Base-by-base conservation (phyloP, 2,113 vertebrate species). In the human region DNA sequence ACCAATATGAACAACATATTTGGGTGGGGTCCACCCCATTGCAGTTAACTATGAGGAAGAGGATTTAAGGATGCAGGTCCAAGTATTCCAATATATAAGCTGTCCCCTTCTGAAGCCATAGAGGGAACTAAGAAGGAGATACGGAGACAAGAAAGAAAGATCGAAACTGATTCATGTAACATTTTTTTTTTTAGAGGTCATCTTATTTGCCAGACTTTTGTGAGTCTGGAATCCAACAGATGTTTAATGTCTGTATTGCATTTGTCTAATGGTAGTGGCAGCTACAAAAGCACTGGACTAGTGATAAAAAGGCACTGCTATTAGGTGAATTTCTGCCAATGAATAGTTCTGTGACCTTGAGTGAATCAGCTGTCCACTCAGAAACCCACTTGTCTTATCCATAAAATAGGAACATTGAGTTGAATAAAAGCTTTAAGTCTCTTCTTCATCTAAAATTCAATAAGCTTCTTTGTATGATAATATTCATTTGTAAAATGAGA, bases 401-500 rank as follows among this genome's bases (percentile, higher is more conserved):
- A 43, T 70, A 93, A 81, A 94, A 84, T 80, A 89, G 93, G 78
- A 94, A 94, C 3, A 6, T 40, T 73, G 55, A 94, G 16, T 43
- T 79, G 22, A 35, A 82, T 91, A 83, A 90, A 94, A 75, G 27
- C 66, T 4, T 0, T 14, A 59, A 68, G 25, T 87, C 27, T 89
- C 43, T 66, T 95, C 45, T 95, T 66, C 55, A 83, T 86, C 78
- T 92, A 76, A 96, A 89, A 87, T 95, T 79, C 32, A 75, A 43
- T 89, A 32, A 27, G 59, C 45, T 93, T 18, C 48, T 96, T 97
- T 90, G 30, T 92, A 82, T 57, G 79, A 48, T 86, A 75, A 88
- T 83, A 88, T 95, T 93, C 73, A 86, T 86, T 94, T 96, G 66
- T 68, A 96, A 83, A 95, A 89, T 45, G 76, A 78, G 95, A 94